phyloP scores from a whole-genome alignment of 2,113 vertebrate genomes.

The Gambusia holbrooki region DNA sequence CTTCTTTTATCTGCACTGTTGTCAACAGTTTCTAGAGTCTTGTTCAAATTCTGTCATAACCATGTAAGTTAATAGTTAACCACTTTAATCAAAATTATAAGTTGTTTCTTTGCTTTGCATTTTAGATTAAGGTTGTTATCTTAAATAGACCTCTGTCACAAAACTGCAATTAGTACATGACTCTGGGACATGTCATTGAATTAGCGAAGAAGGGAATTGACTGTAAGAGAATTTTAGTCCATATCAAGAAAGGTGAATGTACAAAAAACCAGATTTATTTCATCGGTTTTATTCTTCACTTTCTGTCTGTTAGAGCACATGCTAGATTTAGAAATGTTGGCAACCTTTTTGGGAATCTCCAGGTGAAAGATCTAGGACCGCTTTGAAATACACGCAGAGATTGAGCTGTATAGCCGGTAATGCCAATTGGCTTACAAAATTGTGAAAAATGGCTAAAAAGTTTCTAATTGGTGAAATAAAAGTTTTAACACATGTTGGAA shows the following conservation, averaged over 20 bases:
- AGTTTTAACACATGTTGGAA: slow-evolving; percentile 24
- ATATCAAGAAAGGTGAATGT: background rate
- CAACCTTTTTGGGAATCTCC: no score
- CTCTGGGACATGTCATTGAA: background rate
- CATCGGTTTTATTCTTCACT: background rate
- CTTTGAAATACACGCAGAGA: no score
- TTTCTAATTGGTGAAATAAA: background rate
- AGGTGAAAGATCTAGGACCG: no score
- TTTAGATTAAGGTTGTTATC: background rate
- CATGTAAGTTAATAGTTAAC: slow-evolving; percentile 14
- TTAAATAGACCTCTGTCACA: background rate
- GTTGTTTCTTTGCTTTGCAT: slow-evolving; percentile 12
- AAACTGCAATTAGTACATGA: background rate
- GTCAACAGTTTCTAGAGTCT: slow-evolving; percentile 51
- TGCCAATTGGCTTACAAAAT: background rate
- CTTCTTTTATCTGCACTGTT: slow-evolving; percentile 16
- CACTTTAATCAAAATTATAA: background rate
- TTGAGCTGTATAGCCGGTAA: background rate
- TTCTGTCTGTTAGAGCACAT: background rate
- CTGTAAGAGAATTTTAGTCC: background rate
- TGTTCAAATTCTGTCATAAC: slow-evolving; percentile 19
- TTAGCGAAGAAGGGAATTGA: background rate
- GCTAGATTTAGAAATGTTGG: no score
- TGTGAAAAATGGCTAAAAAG: no score
- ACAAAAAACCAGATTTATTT: background rate